Conservation (phyloP, 2,113 vertebrate genomes). For the Sceloporus tristichus region DNA sequence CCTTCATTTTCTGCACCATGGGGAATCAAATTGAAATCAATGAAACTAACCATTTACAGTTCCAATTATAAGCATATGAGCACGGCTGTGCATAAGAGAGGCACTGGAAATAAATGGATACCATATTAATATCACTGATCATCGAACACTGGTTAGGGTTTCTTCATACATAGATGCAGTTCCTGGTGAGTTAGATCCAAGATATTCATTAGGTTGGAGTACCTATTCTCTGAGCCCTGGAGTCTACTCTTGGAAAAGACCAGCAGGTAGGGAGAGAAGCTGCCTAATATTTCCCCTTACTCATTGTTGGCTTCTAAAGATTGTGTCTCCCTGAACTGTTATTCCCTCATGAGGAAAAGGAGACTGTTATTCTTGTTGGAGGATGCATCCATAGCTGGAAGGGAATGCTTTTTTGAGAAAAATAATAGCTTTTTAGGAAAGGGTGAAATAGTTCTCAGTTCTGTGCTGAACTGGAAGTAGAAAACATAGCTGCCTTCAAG, state of each 20-base stretch:
- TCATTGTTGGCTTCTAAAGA: neutral
- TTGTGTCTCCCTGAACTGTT: neutral
- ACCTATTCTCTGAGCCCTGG: neutral
- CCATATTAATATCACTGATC: neutral
- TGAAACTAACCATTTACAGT: constrained; percentile 37
- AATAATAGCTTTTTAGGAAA: no score
- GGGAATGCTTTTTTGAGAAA: no score
- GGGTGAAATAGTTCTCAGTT: neutral
- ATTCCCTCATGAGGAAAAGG: neutral
- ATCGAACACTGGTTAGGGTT: neutral
- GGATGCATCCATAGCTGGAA: no score
- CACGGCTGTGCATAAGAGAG: constrained; percentile 31
- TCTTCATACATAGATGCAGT: neutral
- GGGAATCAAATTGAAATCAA: constrained; percentile 38
- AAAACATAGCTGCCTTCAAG: no score
- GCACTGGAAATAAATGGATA: constrained; percentile 19
- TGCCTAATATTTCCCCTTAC: neutral
- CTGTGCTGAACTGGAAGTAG: no score
- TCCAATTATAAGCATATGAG: constrained; percentile 47
- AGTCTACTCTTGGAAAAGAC: neutral
- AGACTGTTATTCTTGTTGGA: neutral
- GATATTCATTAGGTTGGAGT: no score
- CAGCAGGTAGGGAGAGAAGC: neutral
- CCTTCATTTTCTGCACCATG: constrained; percentile 45
- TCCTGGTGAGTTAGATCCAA: neutral